phyloP scores from a whole-genome alignment of 2,797 vertebrate genomes.

The Myotis pilosus region DNA sequence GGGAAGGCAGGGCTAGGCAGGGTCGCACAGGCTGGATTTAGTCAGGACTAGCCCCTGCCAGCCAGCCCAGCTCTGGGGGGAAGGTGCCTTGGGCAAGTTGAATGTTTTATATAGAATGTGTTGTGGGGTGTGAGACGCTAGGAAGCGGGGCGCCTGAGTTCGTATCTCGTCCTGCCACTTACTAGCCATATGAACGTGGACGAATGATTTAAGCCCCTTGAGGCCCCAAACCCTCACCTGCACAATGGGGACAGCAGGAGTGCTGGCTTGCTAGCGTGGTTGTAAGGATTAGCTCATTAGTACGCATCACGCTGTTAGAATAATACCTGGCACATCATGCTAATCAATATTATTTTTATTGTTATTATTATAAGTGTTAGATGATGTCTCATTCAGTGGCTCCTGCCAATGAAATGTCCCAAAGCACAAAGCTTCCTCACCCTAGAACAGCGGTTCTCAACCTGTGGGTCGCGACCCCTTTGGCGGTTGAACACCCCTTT shows the following conservation, averaged over 20 bases:
- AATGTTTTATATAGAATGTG: not conserved
- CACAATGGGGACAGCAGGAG: fast-evolving
- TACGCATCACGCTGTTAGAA: not conserved
- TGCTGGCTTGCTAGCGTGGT: not conserved
- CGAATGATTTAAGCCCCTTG: not conserved
- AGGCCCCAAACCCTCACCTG: not conserved
- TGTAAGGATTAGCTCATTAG: not conserved
- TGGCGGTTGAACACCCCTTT: too few relatives aligned
- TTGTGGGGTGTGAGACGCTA: not conserved
- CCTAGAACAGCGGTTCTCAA: not conserved
- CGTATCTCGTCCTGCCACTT: not conserved
- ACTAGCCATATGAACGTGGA: not conserved
- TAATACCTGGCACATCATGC: not conserved
- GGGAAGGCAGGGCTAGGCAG: not conserved
- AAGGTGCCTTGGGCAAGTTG: not conserved
- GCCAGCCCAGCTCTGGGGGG: not conserved
- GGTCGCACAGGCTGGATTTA: not conserved
- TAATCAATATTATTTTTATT: not conserved
- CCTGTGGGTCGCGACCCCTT: too few relatives aligned
- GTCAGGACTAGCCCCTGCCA: not conserved
- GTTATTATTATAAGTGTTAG: not conserved
- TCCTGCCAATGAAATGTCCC: not conserved
- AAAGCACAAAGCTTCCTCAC: not conserved
- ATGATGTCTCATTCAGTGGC: not conserved
- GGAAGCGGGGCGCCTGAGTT: not conserved